phyloP scores from a whole-genome alignment of 2,888 invertebrate species.

The Pseudoips prasinana region DNA sequence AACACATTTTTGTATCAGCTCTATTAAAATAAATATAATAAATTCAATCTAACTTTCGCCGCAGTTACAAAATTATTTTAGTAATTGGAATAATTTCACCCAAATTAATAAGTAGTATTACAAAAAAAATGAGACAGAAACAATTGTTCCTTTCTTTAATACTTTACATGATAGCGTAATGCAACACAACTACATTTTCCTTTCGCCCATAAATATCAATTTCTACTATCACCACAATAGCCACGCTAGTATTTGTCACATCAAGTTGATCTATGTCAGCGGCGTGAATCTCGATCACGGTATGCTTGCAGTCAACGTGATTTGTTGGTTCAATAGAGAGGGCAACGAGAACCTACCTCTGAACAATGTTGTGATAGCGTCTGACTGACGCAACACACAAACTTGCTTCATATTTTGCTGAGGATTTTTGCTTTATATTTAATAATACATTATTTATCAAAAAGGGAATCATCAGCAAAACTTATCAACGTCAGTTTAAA shows the following conservation, averaged over 20 bases:
- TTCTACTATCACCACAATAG: constrained; percentile 25
- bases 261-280: constrained; percentile 36
- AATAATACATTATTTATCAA: too few species aligned
- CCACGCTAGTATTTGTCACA: constrained; percentile 33
- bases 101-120: too few species aligned
- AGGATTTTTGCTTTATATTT: constrained; percentile 19
- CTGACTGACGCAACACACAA: constrained; percentile 20
- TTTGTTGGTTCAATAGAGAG: constrained; percentile 35
- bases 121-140: too few species aligned
- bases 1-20: too few species aligned
- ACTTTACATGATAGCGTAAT: background rate
- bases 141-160: too few species aligned
- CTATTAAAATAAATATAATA: too few species aligned
- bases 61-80: too few species aligned
- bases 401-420: constrained; percentile 25
- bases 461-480: too few species aligned
- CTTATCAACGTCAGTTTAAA: too few species aligned
- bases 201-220: constrained; percentile 31
- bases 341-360: constrained; percentile 24
- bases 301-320: constrained; percentile 34
- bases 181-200: constrained; percentile 4
- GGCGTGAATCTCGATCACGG: constrained; percentile 36
- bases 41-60: too few species aligned
- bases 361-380: constrained; percentile 34
- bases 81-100: too few species aligned